Conservation (phyloP, 1,140 invertebrate species). For the Drosophila virilis region DNA sequence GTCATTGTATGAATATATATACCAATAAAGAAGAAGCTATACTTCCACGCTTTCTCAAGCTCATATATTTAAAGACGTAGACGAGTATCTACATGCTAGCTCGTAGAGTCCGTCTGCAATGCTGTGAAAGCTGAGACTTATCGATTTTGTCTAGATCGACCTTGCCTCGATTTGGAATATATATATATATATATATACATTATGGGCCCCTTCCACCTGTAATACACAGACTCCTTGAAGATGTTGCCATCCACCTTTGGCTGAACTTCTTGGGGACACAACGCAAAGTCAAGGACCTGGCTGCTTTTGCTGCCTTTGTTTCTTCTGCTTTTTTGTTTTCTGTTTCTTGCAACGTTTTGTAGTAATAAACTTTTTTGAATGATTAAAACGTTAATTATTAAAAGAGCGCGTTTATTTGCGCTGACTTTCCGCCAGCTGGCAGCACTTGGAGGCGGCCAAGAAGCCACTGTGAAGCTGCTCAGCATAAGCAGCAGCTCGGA, state of each 20-base stretch:
- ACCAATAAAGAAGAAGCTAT: no score
- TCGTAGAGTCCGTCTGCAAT: no score
- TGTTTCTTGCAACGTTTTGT: slow-evolving; percentile 9
- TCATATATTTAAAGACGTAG: no score
- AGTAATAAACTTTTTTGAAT: slow-evolving; percentile 63
- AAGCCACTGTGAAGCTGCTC: slow-evolving; percentile 4
- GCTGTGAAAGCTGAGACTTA: background rate
- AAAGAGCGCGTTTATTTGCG: slow-evolving; percentile 46
- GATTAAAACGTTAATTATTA: slow-evolving; percentile 76
- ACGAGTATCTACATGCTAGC: no score
- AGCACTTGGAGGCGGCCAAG: background rate
- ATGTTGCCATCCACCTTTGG: background rate
- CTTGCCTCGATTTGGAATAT: no score
- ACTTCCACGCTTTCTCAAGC: no score
- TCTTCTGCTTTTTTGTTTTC: background rate
- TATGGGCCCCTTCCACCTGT: no score
- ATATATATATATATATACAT: no score
- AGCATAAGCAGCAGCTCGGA: background rate
- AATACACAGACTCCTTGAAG: background rate
- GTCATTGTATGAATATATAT: no score
- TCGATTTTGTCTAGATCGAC: background rate
- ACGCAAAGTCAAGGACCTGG: slow-evolving; percentile 11
- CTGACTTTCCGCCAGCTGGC: slow-evolving; percentile 27
- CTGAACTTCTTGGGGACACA: background rate
- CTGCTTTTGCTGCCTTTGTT: background rate